Conservation (phyloP, 2,888 invertebrate species). For the Ctena decussata region DNA sequence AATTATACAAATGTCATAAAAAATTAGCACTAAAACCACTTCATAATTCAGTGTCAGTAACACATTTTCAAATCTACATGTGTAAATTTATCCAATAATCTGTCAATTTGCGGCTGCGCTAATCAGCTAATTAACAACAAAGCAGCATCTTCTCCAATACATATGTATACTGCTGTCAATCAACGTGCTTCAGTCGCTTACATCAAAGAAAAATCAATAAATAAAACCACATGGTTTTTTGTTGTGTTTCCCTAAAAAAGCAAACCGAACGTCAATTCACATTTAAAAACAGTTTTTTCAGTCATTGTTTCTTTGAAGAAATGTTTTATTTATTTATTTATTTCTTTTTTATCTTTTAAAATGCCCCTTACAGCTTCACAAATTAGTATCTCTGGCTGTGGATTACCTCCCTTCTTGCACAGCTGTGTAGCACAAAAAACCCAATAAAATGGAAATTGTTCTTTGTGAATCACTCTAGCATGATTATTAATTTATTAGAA, state of each 20-base stretch:
- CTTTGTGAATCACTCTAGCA: too few species aligned
- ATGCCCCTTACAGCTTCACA: conserved; percentile 12
- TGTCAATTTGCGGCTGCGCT: neutral
- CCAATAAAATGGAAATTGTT: too few species aligned
- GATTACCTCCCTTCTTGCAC: conserved; percentile 25
- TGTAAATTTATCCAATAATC: too few species aligned
- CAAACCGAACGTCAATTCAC: too few species aligned
- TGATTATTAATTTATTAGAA: too few species aligned
- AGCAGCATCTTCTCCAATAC: neutral
- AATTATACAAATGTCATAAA: too few species aligned
- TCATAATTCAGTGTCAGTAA: too few species aligned
- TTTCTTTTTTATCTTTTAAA: too few species aligned
- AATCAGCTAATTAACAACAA: neutral
- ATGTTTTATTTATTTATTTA: too few species aligned
- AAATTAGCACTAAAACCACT: neutral
- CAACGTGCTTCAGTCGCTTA: neutral
- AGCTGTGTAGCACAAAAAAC: neutral
- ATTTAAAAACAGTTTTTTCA: too few species aligned
- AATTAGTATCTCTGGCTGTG: neutral
- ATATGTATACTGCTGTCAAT: neutral
- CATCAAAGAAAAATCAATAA: neutral
- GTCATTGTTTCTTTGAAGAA: too few species aligned
- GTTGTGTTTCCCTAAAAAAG: neutral
- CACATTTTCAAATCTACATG: too few species aligned
- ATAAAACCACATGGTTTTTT: neutral